Evolutionary conservation across 1,140 invertebrate species (phyloP).

Genomic region (Ridgeia piscesae): DNA sequence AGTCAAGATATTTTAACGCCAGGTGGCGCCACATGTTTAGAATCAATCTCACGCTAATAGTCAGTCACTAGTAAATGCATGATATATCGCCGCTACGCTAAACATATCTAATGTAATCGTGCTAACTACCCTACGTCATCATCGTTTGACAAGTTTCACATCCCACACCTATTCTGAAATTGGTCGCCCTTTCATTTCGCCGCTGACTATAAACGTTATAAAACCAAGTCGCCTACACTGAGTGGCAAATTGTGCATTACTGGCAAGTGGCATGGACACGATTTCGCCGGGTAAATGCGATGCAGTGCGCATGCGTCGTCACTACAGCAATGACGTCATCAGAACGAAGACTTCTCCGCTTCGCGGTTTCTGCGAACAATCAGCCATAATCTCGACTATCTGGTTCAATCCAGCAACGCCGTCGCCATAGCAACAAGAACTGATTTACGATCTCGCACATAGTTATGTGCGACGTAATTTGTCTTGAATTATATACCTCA

Average conservation of each 20-base stretch:
- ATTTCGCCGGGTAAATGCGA: not conserved
- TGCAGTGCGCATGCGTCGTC: not conserved
- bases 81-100: too few relatives aligned
- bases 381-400: not conserved
- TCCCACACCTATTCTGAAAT: too few relatives aligned
- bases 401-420: not conserved
- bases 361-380: not conserved
- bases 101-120: too few relatives aligned
- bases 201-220: too few relatives aligned
- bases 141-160: too few relatives aligned
- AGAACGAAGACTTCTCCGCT: not conserved
- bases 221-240: too few relatives aligned
- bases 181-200: too few relatives aligned
- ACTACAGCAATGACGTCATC: not conserved
- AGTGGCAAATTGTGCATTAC: not conserved
- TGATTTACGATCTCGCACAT: not conserved
- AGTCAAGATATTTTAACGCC: too few relatives aligned
- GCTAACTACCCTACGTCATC: too few relatives aligned
- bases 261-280: not conserved
- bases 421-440: not conserved
- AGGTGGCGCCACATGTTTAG: too few relatives aligned
- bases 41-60: too few relatives aligned
- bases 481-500: not conserved
- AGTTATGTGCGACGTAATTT: not conserved
- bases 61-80: too few relatives aligned